Base-by-base conservation (phyloP, 2,888 invertebrate genomes). In the Drosophila kokeensis region DNA sequence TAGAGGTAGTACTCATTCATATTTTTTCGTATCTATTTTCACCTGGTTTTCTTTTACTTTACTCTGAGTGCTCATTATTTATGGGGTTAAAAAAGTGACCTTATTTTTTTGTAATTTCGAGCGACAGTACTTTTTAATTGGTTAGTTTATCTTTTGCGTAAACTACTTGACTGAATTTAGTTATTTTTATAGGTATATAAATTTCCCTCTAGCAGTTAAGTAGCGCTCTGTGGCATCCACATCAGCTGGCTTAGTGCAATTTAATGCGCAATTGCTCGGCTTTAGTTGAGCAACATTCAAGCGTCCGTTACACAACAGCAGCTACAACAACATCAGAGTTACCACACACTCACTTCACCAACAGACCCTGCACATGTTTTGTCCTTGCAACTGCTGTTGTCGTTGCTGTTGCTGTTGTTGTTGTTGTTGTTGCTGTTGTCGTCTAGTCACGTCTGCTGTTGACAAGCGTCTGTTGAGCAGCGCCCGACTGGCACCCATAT, bases 381-480 rank as follows among this genome's bases (percentile, higher is more conserved):
- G 89, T 77, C 70, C 79, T 69, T 74, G 65, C 67, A 57, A 53
- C 45, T 48, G 67, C 58, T 48, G 66, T 18, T 52, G 50, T 34
- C 27, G 40, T 50, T 55, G 40, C 10, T 34, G 34, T 24, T 15
- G 52, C 18, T 69, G 61, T 59, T 75, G 61, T 45, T 48, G 67
- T 53, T 48, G 66, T 18, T 52, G 50, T 34, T 27, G 40, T 55
- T 55, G 40, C 29, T 76, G 89, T 69, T 72, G 84, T 89, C 72
- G 89, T 81, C 84, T 89, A 86, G 86, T 89, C 86, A 86, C 86
- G 89, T 89, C 85, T 89, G 89, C 76, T 73, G 89, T 76, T 86
- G 86, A 86, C 86, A 86, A 86, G 84, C 86, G 82, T 76, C 88
- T 87, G 84, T 72, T 83, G 72, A 87, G 81, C 77, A 70, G 76